Evolutionary conservation across 53 echinoderm and acorn worm species (phyloP), one percentile per base, ranked within the genome.

Genomic region (Echinarachnius parma): DNA sequence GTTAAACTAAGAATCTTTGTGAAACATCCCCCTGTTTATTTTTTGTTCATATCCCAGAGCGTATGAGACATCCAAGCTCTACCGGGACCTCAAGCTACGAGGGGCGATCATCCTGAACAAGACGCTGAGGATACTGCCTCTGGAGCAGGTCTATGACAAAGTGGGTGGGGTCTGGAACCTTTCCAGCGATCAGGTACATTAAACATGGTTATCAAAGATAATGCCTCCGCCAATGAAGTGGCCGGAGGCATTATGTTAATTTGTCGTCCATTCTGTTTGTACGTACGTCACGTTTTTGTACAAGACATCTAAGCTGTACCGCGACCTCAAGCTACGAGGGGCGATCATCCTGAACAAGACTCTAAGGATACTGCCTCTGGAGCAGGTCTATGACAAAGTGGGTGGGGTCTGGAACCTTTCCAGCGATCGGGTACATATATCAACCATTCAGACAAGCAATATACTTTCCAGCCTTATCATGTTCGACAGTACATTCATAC

Each of bases 371-470:
- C 58, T 98, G 65, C 98, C 98, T 0, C 58, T 91, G 56, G 98
- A 98, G 54, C 98, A 98, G 65, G 98, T 98, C 9, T 98, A 98
- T 53, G 88, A 92, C 44, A 91, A 92, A 68, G 87, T 98, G 20
- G 85, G 88, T 66, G 98, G 98, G 14, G 98, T 89, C 4, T 98
- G 98, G 98, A 98, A 98, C 75, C 82, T 98, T 4, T 98, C 98
- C 7, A 98, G 88, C 86, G 98, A 87, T 34, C 87, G 83, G 87
- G 87, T 87, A 83, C 48, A 18, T 57, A 23, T 15, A 14, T 50
- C 23, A 21, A n/a, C n/a, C n/a, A n/a, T n/a, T n/a, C n/a, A n/a
- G n/a, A n/a, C n/a, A n/a, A n/a, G n/a, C n/a, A n/a, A n/a, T n/a
- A n/a, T n/a, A n/a, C n/a, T n/a, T n/a, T n/a, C n/a, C n/a, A n/a